Percentiles rank a stretch among this genome's conserved stretches.
Evolutionary conservation across 1,140 invertebrate species (phyloP).

Genomic region (Tigriopus japonicus): DNA sequence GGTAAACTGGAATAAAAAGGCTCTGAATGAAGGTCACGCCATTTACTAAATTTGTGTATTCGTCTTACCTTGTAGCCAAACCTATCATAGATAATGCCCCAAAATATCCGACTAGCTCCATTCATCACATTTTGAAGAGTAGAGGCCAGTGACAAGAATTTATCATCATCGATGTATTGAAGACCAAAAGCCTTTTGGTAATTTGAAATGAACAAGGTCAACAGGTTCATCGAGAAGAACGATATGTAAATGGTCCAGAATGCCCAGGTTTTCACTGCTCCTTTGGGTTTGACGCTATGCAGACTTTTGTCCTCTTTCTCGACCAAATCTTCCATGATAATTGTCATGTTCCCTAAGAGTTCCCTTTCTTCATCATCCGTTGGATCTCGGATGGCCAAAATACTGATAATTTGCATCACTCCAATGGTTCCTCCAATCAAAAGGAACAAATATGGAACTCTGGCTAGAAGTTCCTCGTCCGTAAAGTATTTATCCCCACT

Average conservation of each 20-base stretch:
- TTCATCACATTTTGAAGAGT: constrained; percentile 6
- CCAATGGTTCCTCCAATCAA: background rate
- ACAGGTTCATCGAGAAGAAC: background rate
- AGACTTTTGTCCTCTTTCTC: background rate
- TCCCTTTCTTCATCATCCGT: background rate
- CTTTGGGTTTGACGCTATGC: background rate
- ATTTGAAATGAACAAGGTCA: background rate
- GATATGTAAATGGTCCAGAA: background rate
- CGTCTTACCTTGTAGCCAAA: background rate
- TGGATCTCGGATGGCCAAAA: background rate
- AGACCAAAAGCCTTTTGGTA: background rate
- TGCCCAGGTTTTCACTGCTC: too few relatives aligned
- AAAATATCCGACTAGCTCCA: constrained; percentile 6
- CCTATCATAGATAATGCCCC: constrained; percentile 2
- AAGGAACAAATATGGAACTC: background rate
- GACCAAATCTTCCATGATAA: background rate
- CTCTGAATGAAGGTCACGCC: too few relatives aligned
- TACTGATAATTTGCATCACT: background rate
- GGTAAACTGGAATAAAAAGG: too few relatives aligned
- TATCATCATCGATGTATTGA: constrained; percentile 6
- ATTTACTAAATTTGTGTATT: too few relatives aligned
- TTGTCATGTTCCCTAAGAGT: background rate
- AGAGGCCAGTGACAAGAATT: background rate
- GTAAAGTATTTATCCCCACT: background rate
- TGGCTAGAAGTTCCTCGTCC: background rate